These are phyloP conservation scores for Tigriopus japonicus DNA, from an alignment of 1,140 invertebrate species.

Conservation along the genomic window DNA sequence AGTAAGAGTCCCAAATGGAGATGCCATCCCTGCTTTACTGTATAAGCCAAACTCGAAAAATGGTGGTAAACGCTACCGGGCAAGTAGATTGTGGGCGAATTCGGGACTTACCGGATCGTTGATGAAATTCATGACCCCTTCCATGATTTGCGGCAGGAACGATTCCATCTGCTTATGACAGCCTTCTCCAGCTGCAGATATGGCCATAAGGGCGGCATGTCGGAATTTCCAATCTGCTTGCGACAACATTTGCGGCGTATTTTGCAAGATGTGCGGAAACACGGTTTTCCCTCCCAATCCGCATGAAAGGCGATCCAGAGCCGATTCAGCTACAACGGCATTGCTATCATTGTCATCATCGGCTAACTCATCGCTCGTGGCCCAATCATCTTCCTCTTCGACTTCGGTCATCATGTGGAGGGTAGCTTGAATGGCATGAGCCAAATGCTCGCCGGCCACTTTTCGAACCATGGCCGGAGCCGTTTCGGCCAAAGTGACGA, in stretches of 20 bases:
- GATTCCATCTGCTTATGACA: slow-evolving; percentile 95
- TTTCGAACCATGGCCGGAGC: slow-evolving; percentile 90
- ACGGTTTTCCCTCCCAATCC: slow-evolving; percentile 87
- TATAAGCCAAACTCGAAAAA: too few species aligned
- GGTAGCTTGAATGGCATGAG: slow-evolving; percentile 32
- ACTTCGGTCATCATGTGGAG: slow-evolving; percentile 93
- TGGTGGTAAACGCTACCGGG: too few species aligned
- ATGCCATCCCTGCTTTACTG: too few species aligned
- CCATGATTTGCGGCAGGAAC: slow-evolving; percentile 72
- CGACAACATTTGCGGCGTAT: slow-evolving; percentile 67
- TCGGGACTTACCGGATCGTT: slow-evolving; percentile 46
- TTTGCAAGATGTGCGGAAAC: slow-evolving; percentile 64
- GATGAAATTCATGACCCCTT: slow-evolving; percentile 67
- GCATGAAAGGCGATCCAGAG: slow-evolving; percentile 86
- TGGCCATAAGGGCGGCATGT: slow-evolving; percentile 92
- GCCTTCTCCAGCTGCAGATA: slow-evolving; percentile 93
- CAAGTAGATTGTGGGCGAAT: too few species aligned
- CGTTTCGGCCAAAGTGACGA: slow-evolving; percentile 84
- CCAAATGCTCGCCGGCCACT: slow-evolving; percentile 25
- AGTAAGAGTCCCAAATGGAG: too few species aligned
- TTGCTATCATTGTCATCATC: slow-evolving; percentile 82
- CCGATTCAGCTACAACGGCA: slow-evolving; percentile 83
- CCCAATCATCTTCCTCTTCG: slow-evolving; percentile 78
- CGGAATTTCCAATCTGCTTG: slow-evolving; percentile 62
- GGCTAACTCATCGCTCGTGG: slow-evolving; percentile 36